These are phyloP conservation scores for Alligator sinensis DNA, from an alignment of 2,113 vertebrate species.

Conservation along the genomic window DNA sequence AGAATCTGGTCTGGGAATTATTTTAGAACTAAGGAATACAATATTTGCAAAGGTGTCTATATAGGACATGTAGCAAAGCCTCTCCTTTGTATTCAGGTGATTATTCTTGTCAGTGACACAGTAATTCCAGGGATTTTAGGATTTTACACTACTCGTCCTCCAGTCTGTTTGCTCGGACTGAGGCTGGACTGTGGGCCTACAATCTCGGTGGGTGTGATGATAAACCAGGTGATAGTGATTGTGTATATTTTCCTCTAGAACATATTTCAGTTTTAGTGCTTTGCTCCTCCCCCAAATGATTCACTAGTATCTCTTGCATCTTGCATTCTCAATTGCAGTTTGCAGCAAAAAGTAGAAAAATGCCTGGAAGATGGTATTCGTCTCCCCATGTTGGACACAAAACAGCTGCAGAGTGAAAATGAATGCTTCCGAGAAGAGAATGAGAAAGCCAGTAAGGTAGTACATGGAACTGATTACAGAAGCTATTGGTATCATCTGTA, in stretches of 20 bases:
- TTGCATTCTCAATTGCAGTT: slow-evolving; percentile 76
- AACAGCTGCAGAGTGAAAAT: slow-evolving; percentile 92
- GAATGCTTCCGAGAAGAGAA: slow-evolving; percentile 85
- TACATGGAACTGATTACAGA: background rate
- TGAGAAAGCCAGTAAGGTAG: slow-evolving; percentile 87
- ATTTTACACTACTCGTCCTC: background rate
- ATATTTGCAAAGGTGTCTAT: background rate
- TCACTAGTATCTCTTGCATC: background rate
- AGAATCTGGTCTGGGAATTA: background rate
- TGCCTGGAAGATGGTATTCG: slow-evolving; percentile 95
- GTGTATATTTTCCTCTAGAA: background rate
- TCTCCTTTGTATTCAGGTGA: background rate
- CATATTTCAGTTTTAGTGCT: background rate
- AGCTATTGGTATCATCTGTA: background rate
- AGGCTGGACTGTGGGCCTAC: background rate
- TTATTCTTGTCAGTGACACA: background rate
- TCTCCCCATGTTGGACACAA: slow-evolving; percentile 91
- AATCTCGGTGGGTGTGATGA: background rate
- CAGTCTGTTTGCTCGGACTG: background rate
- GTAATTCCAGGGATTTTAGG: background rate
- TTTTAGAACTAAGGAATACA: background rate
- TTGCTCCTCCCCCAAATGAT: background rate
- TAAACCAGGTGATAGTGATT: background rate
- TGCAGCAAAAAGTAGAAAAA: slow-evolving; percentile 94
- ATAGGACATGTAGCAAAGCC: background rate